A percentile compares a stretch with the other conserved stretches of the same genome.
Evolutionary conservation across 2,113 vertebrate species (phyloP).

Genomic region (Elaphurus davidianus): DNA sequence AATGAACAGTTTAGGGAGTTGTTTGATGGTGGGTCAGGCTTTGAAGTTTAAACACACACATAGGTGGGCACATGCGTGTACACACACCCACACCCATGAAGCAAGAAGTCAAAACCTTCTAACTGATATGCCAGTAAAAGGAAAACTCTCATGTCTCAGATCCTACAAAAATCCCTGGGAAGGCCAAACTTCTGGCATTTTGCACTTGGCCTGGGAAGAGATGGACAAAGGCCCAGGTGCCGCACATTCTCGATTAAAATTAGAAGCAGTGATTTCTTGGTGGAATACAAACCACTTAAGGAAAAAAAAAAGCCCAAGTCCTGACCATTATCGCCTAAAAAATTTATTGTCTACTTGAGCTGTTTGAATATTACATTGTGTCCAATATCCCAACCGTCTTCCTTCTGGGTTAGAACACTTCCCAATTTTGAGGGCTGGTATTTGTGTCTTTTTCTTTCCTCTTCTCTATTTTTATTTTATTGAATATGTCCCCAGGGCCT

Average conservation of each 20-base stretch:
- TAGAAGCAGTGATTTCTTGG: background rate
- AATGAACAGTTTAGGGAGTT: background rate
- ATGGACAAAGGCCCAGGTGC: background rate
- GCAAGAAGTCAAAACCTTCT: background rate
- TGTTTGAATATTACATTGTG: background rate
- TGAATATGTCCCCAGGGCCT: background rate
- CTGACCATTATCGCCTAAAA: background rate
- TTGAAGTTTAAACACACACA: background rate
- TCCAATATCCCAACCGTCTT: background rate
- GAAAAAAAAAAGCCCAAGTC: no score
- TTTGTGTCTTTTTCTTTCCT: background rate
- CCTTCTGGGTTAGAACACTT: background rate
- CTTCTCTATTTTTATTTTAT: background rate
- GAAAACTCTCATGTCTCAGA: background rate
- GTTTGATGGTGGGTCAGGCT: background rate
- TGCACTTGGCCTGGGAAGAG: background rate
- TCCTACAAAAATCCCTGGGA: background rate
- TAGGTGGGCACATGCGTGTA: fast-evolving
- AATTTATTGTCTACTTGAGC: background rate
- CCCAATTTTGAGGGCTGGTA: background rate
- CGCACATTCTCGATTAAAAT: background rate
- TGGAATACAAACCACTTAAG: background rate
- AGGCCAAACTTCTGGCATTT: background rate
- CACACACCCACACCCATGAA: background rate
- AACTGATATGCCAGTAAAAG: background rate